Evolutionary conservation across 2,113 vertebrate species (phyloP).

Genomic region (Lagenorhynchus albirostris): DNA sequence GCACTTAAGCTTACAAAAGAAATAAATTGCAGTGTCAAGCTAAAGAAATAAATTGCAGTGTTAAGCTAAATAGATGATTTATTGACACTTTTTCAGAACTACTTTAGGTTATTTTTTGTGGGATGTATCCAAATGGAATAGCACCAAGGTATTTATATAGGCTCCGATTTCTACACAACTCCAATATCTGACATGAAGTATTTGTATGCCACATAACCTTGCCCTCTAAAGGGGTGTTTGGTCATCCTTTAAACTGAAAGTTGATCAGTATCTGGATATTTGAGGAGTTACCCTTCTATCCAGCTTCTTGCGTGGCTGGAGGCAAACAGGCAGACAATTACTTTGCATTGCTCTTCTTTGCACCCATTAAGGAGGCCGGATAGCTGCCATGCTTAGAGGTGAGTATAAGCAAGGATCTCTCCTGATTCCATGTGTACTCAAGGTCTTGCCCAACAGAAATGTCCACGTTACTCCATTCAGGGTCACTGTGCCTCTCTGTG

Average conservation of each 20-base stretch:
- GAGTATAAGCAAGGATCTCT: not conserved
- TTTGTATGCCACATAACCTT: slow-evolving; percentile 53
- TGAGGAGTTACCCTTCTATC: not conserved
- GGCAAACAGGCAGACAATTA: not conserved
- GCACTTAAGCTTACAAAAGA: slow-evolving; percentile 68
- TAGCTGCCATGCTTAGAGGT: not conserved
- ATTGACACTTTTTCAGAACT: slow-evolving; percentile 64
- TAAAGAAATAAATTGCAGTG: slow-evolving; percentile 55
- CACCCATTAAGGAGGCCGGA: not conserved
- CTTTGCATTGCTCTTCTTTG: not conserved
- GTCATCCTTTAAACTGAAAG: slow-evolving; percentile 47
- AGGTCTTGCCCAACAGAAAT: not conserved
- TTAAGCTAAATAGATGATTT: slow-evolving; percentile 73
- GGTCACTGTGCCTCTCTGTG: not conserved
- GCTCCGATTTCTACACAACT: slow-evolving; percentile 55
- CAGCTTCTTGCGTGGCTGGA: not conserved
- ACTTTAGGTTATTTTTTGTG: slow-evolving; percentile 67
- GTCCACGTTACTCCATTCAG: not conserved
- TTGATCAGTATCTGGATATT: slow-evolving; percentile 20
- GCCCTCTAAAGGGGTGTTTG: slow-evolving; percentile 29
- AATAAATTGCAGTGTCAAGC: slow-evolving; percentile 67
- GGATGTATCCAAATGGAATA: slow-evolving; percentile 67
- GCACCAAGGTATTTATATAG: slow-evolving; percentile 58
- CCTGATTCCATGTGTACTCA: not conserved
- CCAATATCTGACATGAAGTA: slow-evolving; percentile 53